Conservation (phyloP, 2,113 vertebrate species). For the Plectropomus leopardus region DNA sequence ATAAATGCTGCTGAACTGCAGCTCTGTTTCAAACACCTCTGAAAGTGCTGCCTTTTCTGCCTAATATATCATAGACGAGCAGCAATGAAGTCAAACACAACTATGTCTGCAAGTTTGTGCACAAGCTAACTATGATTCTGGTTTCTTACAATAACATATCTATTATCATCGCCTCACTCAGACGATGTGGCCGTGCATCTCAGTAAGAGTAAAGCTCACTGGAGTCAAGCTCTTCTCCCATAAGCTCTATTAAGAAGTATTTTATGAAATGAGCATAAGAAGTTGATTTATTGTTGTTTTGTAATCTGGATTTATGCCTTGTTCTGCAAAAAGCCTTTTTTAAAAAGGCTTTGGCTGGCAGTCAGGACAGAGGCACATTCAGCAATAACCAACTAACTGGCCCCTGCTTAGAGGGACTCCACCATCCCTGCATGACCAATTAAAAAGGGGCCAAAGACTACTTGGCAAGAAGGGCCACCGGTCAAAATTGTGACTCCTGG, state of each 20-base stretch:
- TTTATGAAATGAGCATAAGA: slow-evolving; percentile 82
- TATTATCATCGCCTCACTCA: slow-evolving; percentile 13
- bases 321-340: slow-evolving; percentile 79
- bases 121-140: not conserved
- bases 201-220: slow-evolving; percentile 25
- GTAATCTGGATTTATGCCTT: slow-evolving; percentile 85
- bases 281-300: slow-evolving; percentile 83
- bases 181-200: slow-evolving; percentile 21
- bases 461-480: too few relatives aligned
- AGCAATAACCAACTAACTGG: slow-evolving; percentile 64
- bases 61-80: slow-evolving; percentile 2
- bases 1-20: slow-evolving; percentile 35
- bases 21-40: slow-evolving; percentile 40
- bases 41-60: not conserved
- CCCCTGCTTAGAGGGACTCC: not conserved
- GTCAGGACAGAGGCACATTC: slow-evolving; percentile 47
- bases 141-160: slow-evolving; percentile 19
- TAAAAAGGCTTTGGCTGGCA: slow-evolving; percentile 69
- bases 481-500: too few relatives aligned
- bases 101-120: not conserved
- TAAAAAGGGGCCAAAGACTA: not conserved
- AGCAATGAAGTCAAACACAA: not conserved
- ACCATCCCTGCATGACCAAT: slow-evolving; percentile 12
- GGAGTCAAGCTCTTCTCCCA: slow-evolving; percentile 42
- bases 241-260: slow-evolving; percentile 70